Evolutionary conservation across 1,140 invertebrate species (phyloP), one percentile per base, ranked within the genome.

Genomic region (Radopholus similis): DNA sequence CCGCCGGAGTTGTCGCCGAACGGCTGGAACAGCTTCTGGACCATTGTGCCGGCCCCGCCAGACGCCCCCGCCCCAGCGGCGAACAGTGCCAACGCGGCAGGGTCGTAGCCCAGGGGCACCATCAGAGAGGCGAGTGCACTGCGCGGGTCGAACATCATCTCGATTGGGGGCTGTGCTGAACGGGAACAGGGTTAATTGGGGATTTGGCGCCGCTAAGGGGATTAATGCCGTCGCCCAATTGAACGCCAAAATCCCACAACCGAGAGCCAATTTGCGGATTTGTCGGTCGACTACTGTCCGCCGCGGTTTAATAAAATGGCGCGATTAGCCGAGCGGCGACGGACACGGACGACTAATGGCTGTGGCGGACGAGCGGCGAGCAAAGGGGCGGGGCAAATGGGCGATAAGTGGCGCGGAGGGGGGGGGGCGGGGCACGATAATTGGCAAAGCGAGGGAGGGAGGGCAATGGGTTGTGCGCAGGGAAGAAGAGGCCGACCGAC

Each of bases 61-160:
- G n/a, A 60, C 21, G 18, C 30, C 6, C 58, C 28, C n/a, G n/a
- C 28, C 28, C 30, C 37, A 23, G 58, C 35, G 30, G 38, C 11
- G n/a, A 38, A 37, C 21, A 40, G 40, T 44, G 40, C 47, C 47
- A 60, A 47, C 15, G 58, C 30, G n/a, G 40, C 30, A n/a, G 11
- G 13, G 26, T 6, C 13, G 1, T 53, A 32, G 5, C 18, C 35
- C 30, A 8, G 35, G 11, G n/a, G 32, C 3, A 60, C 44, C 28
- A 60, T 44, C 44, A 62, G 49, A 1, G 59, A 21, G 32, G 59
- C 59, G 9, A 40, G 35, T 15, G 59, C 59, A 42, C 35, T 62
- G n/a, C 59, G 59, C 15, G 59, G 59, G 40, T 62, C 59, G 32
- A 62, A 62, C 28, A 62, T 47, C 59, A 62, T 62, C 47, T 62